Evolutionary conservation across 2,888 invertebrate species (phyloP).

Genomic region (Chromoteleia sp.): DNA sequence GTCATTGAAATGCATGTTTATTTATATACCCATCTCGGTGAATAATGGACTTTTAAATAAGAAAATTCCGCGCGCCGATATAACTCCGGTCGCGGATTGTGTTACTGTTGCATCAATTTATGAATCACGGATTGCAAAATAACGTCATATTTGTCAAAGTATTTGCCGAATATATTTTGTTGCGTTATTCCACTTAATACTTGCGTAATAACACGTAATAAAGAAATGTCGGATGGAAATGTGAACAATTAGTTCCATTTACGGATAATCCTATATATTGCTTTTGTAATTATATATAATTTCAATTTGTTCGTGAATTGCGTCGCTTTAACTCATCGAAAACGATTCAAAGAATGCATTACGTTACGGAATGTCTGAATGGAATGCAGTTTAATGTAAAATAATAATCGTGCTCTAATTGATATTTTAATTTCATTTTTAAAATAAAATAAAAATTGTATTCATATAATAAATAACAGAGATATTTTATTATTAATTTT

Average conservation of each 20-base stretch:
- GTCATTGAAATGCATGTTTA: slow-evolving; percentile 42
- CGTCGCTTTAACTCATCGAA: background rate
- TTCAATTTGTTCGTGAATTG: background rate
- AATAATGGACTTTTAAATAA: slow-evolving; percentile 32
- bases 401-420: too few species aligned
- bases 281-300: slow-evolving; percentile 1
- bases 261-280: slow-evolving; percentile 11
- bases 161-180: background rate
- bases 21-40: slow-evolving; percentile 9
- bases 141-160: slow-evolving; percentile 1
- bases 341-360: background rate
- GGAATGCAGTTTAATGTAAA: too few species aligned
- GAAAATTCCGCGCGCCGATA: background rate
- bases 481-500: too few species aligned
- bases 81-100: background rate
- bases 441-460: too few species aligned
- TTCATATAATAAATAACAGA: too few species aligned
- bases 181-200: slow-evolving; percentile 2
- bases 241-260: slow-evolving; percentile 9
- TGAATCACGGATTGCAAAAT: slow-evolving; percentile 3
- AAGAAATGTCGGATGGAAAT: slow-evolving; percentile 4
- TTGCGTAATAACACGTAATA: background rate
- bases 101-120: slow-evolving; percentile 11
- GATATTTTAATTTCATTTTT: too few species aligned
- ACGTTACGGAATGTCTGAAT: too few species aligned